Evolutionary conservation across 2,113 vertebrate species (phyloP).

Genomic region (Lutjanus erythropterus): DNA sequence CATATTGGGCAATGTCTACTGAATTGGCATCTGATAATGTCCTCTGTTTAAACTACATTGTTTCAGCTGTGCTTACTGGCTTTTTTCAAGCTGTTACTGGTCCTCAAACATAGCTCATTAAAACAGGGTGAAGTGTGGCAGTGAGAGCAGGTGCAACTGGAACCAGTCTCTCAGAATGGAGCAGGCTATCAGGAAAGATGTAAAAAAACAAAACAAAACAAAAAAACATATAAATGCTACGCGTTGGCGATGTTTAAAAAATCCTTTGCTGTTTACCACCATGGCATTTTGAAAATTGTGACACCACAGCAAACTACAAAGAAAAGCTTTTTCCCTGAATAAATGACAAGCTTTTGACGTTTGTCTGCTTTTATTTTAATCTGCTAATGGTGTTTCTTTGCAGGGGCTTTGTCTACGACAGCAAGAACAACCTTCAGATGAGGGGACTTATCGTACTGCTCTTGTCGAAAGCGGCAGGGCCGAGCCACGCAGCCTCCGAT

Average conservation of each 20-base stretch:
- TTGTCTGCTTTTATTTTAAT: neutral
- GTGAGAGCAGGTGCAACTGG: conserved; percentile 2
- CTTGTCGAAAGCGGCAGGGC: conserved; percentile 96
- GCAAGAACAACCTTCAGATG: conserved; percentile 92
- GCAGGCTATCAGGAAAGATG: neutral
- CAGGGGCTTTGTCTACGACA: conserved; percentile 94
- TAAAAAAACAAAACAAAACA: no score
- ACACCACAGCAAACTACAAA: neutral
- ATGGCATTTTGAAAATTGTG: neutral
- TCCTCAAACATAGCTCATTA: conserved; percentile 12
- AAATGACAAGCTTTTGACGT: neutral
- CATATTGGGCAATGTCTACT: no score
- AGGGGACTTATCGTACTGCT: conserved; percentile 93
- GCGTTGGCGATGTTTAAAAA: neutral
- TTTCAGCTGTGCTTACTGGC: neutral
- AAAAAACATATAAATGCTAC: neutral
- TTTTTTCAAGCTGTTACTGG: neutral
- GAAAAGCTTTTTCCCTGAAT: neutral
- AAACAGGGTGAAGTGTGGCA: conserved; percentile 1
- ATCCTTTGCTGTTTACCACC: neutral
- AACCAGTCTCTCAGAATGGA: conserved; percentile 2
- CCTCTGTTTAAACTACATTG: neutral
- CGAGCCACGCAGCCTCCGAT: conserved; percentile 75
- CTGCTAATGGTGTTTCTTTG: neutral
- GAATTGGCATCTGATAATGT: no score